Evolutionary conservation across 2,888 invertebrate genomes (phyloP).

Genomic region (Diaphora mendica): DNA sequence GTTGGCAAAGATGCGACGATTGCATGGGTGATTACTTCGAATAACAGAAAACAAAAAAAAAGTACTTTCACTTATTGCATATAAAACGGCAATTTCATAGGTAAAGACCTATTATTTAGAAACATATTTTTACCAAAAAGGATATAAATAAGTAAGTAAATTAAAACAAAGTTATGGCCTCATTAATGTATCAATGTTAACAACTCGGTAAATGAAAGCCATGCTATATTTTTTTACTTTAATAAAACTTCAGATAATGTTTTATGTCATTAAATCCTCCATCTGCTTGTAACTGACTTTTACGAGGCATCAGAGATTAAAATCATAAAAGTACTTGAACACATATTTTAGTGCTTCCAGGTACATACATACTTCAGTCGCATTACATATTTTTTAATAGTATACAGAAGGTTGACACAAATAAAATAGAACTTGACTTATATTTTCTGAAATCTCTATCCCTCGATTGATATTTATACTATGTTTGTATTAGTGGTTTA

Average conservation of each 20-base stretch:
- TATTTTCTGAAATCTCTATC: background rate
- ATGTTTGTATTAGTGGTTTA: no score
- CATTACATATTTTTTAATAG: background rate
- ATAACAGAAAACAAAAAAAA: no score
- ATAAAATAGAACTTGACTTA: background rate
- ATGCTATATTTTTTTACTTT: background rate
- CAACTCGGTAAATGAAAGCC: background rate
- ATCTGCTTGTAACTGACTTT: constrained; percentile 5
- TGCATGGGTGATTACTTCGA: no score
- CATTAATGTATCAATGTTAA: background rate
- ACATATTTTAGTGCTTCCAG: background rate
- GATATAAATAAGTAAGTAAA: background rate
- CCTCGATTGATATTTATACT: no score
- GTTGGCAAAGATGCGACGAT: no score
- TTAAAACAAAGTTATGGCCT: background rate
- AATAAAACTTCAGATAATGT: constrained; percentile 2
- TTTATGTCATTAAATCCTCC: background rate
- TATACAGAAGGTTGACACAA: background rate
- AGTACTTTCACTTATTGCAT: no score
- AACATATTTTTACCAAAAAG: background rate
- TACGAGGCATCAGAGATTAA: constrained; percentile 7
- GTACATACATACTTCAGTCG: background rate
- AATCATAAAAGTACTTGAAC: constrained; percentile 10
- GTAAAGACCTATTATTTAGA: no score
- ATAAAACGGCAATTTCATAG: no score